Conservation (phyloP, 2,113 vertebrate species). For the Leptobrachium leishanense region DNA sequence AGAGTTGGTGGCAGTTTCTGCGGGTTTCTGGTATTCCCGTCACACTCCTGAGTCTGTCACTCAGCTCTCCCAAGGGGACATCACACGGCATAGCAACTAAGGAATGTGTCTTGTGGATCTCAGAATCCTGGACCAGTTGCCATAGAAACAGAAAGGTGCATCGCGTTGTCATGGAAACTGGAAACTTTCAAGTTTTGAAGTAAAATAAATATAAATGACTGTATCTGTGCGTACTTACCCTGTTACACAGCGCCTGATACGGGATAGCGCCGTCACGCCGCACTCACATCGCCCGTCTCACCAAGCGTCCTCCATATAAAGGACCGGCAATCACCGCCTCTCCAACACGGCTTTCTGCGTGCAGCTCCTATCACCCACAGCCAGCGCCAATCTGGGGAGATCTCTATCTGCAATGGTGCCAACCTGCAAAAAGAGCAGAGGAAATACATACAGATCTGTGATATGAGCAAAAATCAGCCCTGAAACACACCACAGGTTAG, state of each 20-base stretch:
- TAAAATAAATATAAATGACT: slow-evolving; percentile 23
- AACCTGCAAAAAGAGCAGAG: too few relatives aligned
- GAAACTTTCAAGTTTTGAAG: slow-evolving; percentile 70
- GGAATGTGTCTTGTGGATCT: slow-evolving; percentile 50
- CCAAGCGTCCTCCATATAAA: too few relatives aligned
- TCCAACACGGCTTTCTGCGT: too few relatives aligned
- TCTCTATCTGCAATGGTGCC: too few relatives aligned
- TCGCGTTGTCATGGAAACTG: slow-evolving; percentile 74
- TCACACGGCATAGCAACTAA: slow-evolving; percentile 40
- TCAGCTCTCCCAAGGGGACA: slow-evolving; percentile 35
- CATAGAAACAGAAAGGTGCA: slow-evolving; percentile 79
- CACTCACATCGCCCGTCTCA: background rate
- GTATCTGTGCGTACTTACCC: background rate
- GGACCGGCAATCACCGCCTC: too few relatives aligned
- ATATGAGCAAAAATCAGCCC: too few relatives aligned
- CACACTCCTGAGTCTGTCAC: slow-evolving; percentile 35
- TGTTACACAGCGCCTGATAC: too few relatives aligned
- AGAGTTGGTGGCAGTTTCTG: background rate
- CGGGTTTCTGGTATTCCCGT: slow-evolving; percentile 30
- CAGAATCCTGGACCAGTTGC: slow-evolving; percentile 71
- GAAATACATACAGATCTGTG: too few relatives aligned
- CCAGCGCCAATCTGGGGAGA: too few relatives aligned
- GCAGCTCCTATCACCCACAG: too few relatives aligned
- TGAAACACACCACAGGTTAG: too few relatives aligned
- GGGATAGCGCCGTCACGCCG: background rate